These are phyloP conservation scores for Myotis findleyi DNA, from an alignment of 2,797 vertebrate genomes.

Conservation along the genomic window DNA sequence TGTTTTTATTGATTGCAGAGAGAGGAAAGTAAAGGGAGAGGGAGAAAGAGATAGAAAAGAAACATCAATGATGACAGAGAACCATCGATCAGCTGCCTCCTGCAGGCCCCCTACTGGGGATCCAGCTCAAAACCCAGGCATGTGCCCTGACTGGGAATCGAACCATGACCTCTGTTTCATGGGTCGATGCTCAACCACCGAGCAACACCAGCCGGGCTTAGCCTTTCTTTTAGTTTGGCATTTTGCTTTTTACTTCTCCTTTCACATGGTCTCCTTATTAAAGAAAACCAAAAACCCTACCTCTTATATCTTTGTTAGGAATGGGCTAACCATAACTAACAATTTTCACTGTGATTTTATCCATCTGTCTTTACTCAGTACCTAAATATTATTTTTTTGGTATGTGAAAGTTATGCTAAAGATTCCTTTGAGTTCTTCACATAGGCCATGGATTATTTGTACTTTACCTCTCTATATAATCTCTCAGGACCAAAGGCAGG, in stretches of 20 bases:
- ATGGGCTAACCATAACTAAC: neutral
- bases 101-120: neutral
- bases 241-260: conserved; percentile 51
- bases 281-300: neutral
- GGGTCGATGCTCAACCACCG: neutral
- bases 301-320: conserved; percentile 39
- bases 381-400: conserved; percentile 26
- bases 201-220: neutral
- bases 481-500: neutral
- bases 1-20: neutral
- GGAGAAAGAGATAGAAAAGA: neutral
- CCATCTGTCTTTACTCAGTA: conserved; percentile 42
- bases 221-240: conserved; percentile 42
- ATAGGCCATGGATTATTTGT: conserved; percentile 20
- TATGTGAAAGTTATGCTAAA: conserved; percentile 46
- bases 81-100: neutral
- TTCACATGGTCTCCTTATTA: neutral
- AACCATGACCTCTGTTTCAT: neutral
- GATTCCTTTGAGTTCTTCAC: conserved; percentile 36
- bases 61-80: neutral
- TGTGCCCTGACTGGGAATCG: neutral
- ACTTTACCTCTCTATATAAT: neutral
- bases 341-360: conserved; percentile 55
- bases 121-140: too few species aligned
- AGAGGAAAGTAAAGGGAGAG: neutral